These are phyloP conservation scores for Percopsis omiscomaycus DNA, from an alignment of 2,797 vertebrate species.

Conservation along the genomic window DNA sequence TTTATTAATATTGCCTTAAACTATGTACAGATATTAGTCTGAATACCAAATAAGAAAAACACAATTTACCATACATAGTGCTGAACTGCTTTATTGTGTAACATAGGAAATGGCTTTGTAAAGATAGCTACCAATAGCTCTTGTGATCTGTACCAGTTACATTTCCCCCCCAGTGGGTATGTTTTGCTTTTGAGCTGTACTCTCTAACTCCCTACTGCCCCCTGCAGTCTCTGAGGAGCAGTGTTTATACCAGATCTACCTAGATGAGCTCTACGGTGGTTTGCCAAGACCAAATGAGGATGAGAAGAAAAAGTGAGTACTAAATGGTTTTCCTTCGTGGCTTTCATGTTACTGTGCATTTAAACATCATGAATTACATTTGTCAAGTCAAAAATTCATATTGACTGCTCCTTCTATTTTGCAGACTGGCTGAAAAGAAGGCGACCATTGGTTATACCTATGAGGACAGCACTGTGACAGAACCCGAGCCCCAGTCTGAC, in stretches of 20 bases:
- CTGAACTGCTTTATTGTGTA: no score
- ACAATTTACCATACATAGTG: no score
- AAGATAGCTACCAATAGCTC: no score
- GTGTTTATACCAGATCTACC: constrained; percentile 97
- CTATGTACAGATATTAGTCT: no score
- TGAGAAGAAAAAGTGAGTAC: constrained; percentile 93
- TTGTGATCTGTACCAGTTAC: background rate
- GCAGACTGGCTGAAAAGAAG: constrained; percentile 91
- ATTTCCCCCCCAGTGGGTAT: constrained; percentile 31
- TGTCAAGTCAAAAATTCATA: background rate
- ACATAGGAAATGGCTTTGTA: background rate
- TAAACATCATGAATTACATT: background rate
- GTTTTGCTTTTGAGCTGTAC: constrained; percentile 35
- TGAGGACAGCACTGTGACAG: constrained; percentile 91
- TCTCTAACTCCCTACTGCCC: constrained; percentile 36
- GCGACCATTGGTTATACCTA: constrained; percentile 96
- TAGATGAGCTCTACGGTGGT: constrained; percentile 94
- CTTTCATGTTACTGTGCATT: background rate
- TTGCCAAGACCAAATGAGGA: constrained; percentile 94
- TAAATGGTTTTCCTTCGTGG: background rate
- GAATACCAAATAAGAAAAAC: no score
- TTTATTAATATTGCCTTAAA: no score
- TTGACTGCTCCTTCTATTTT: constrained; percentile 4
- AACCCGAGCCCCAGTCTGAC: constrained; percentile 81
- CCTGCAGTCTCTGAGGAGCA: constrained; percentile 93